These are phyloP conservation scores for Drosophila maculinotata DNA, from an alignment of 2,888 invertebrate genomes.

Conservation along the genomic window DNA sequence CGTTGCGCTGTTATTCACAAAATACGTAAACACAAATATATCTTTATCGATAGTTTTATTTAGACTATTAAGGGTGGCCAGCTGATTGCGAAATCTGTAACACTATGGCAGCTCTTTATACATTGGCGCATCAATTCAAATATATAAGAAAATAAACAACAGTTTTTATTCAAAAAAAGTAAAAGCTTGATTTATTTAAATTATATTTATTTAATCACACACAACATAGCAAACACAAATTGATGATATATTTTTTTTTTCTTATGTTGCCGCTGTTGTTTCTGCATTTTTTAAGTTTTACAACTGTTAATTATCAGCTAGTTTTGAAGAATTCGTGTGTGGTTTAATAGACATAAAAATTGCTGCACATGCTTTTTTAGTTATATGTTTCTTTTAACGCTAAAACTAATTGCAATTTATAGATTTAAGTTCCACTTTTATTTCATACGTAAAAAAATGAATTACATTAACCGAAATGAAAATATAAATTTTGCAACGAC, in stretches of 20 bases:
- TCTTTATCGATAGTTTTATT: conserved; percentile 27
- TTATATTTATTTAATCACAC: conserved; percentile 78
- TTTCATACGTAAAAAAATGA: conserved; percentile 48
- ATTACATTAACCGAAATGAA: conserved; percentile 41
- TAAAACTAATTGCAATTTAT: conserved; percentile 34
- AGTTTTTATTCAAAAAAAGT: conserved; percentile 6
- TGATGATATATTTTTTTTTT: conserved; percentile 40
- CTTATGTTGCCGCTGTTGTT: conserved; percentile 38
- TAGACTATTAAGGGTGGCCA: background rate
- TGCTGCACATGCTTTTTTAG: conserved; percentile 25
- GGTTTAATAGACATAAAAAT: conserved; percentile 13
- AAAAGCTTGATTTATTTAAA: conserved; percentile 57
- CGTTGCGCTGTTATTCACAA: conserved; percentile 8
- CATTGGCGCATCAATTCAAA: background rate
- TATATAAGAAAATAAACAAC: background rate
- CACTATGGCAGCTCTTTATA: background rate
- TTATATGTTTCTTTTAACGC: conserved; percentile 10
- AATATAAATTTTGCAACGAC: conserved; percentile 38
- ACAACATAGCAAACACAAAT: conserved; percentile 71
- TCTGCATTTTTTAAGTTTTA: conserved; percentile 67
- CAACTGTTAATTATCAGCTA: conserved; percentile 63
- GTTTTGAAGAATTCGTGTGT: conserved; percentile 36
- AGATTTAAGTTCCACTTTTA: conserved; percentile 37
- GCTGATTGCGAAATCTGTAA: too few relatives aligned
- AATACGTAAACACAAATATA: background rate